These are phyloP conservation scores for Lycaena phlaeas DNA, from an alignment of 2,888 invertebrate genomes.

Conservation along the genomic window DNA sequence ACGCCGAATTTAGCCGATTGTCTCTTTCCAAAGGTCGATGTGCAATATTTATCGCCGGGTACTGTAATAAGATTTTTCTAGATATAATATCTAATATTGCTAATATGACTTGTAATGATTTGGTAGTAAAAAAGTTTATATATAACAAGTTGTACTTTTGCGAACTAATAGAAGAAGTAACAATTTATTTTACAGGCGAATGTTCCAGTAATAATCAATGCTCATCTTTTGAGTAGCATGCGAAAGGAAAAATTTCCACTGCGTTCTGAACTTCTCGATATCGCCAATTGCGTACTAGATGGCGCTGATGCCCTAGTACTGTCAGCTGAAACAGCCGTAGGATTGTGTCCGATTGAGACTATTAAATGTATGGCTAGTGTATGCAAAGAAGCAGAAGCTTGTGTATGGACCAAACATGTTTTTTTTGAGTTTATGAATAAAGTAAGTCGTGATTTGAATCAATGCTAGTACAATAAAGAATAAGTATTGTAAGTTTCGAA, in stretches of 20 bases:
- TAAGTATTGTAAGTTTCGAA: too few relatives aligned
- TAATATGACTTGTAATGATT: too few relatives aligned
- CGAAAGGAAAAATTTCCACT: slow-evolving; percentile 38
- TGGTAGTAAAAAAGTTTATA: too few relatives aligned
- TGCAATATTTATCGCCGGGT: too few relatives aligned
- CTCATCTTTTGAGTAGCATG: slow-evolving; percentile 51
- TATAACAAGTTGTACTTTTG: too few relatives aligned
- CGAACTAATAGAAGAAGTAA: too few relatives aligned
- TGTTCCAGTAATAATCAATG: slow-evolving; percentile 41
- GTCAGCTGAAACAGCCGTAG: slow-evolving; percentile 80
- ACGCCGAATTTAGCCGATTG: too few relatives aligned
- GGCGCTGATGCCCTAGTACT: slow-evolving; percentile 81
- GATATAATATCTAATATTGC: too few relatives aligned
- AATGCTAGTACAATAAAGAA: too few relatives aligned
- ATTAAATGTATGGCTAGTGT: slow-evolving; percentile 56
- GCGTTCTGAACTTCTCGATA: slow-evolving; percentile 78
- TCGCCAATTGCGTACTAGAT: slow-evolving; percentile 82
- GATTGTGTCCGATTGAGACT: slow-evolving; percentile 71
- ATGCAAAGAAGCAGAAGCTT: slow-evolving; percentile 80
- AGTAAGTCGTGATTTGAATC: slow-evolving; percentile 25
- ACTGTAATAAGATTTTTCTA: too few relatives aligned
- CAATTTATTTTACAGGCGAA: slow-evolving; percentile 48
- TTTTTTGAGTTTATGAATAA: slow-evolving; percentile 54
- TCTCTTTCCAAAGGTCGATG: too few relatives aligned
- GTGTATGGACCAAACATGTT: slow-evolving; percentile 69